Evolutionary conservation across 1,140 invertebrate species (phyloP), one percentile per base, ranked within the genome.

Genomic region (Chrysoperla carnea): DNA sequence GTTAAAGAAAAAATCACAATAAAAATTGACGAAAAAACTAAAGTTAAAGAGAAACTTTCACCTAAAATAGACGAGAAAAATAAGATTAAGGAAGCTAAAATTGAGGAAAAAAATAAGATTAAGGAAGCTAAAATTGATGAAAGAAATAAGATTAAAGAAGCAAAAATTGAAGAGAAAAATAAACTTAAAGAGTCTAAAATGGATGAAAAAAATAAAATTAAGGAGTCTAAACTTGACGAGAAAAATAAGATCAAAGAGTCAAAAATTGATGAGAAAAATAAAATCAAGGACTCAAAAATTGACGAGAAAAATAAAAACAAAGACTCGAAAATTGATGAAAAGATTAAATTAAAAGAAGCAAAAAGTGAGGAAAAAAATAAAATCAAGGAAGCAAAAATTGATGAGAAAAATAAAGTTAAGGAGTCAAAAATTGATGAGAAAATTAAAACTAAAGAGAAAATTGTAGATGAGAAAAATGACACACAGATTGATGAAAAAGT

Each of bases 401-500:
- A 44, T 36, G 23, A 41, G 37, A 44, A 37, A 8, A 17, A 44
- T 39, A 41, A 29, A 13, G 6, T 28, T 7, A n/a, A 14, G 11
- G 35, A 37, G 27, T 40, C 42, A 8, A 46, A 44, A 9, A 43
- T 39, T 15, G 36, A 41, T 31, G 29, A 39, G 37, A 52, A 52
- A 28, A 41, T 50, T n/a, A 56, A 58, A 36, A 50, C 55, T 12
- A 50, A 38, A 17, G 33, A n/a, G n/a, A n/a, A n/a, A n/a, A n/a
- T n/a, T n/a, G n/a, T n/a, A n/a, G n/a, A n/a, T n/a, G n/a, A n/a
- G n/a, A n/a, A n/a, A n/a, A n/a, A n/a, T n/a, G n/a, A n/a, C n/a
- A n/a, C n/a, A n/a, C n/a, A n/a, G n/a, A n/a, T n/a, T n/a, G n/a
- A n/a, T n/a, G n/a, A n/a, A n/a, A n/a, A n/a, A n/a, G n/a, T n/a